phyloP scores from a whole-genome alignment of 1,140 invertebrate species.

The Antheraea mylitta region DNA sequence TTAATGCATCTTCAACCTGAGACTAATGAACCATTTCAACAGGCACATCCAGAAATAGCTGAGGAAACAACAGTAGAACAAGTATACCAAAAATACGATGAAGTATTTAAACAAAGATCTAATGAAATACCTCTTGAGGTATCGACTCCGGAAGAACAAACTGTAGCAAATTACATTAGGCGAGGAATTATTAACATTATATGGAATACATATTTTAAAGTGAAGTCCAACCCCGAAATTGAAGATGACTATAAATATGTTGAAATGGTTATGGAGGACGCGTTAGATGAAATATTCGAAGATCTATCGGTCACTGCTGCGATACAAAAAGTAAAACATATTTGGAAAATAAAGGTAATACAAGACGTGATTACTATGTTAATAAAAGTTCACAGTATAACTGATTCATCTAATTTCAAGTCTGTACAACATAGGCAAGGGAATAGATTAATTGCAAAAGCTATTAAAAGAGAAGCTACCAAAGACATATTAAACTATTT shows the following conservation, averaged over 20 bases:
- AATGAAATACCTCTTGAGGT: conserved; percentile 1
- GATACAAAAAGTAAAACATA: neutral
- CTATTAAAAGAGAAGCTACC: neutral
- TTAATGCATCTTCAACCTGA: neutral
- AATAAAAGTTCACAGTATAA: neutral
- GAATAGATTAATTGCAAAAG: neutral
- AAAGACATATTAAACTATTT: neutral
- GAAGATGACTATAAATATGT: neutral
- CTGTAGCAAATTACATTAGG: neutral
- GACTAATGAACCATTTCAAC: neutral
- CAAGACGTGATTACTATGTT: neutral
- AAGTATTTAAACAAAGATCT: conserved; percentile 1
- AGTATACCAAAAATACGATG: neutral
- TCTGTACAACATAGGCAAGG: neutral
- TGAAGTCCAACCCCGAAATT: neutral
- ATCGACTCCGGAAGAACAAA: conserved; percentile 6
- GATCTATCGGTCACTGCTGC: neutral
- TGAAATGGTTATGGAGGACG: neutral
- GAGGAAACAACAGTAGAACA: neutral
- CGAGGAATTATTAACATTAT: neutral
- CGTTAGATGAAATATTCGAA: neutral
- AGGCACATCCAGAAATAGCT: neutral
- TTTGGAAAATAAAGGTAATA: neutral
- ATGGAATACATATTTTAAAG: conserved; percentile 2
- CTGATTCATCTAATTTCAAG: neutral